phyloP scores from a whole-genome alignment of 2,113 vertebrate genomes.

The Callorhinus ursinus region DNA sequence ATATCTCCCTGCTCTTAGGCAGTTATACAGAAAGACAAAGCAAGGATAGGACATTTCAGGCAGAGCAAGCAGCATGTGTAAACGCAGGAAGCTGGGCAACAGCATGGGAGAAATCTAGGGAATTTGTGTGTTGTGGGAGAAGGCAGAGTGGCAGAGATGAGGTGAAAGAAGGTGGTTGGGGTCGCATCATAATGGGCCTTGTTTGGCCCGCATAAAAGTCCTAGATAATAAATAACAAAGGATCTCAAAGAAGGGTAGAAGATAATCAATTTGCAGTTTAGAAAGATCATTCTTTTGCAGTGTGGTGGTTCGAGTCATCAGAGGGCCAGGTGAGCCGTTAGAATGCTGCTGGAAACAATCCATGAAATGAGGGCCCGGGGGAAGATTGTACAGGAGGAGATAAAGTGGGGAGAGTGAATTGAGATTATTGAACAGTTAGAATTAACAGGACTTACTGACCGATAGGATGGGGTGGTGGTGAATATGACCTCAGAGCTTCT shows the following conservation, averaged over 20 bases:
- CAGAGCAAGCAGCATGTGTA: background rate
- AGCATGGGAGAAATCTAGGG: background rate
- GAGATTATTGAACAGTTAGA: background rate
- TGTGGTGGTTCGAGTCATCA: background rate
- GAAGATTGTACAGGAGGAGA: background rate
- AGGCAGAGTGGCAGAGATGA: background rate
- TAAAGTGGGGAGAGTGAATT: background rate
- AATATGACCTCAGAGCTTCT: slow-evolving; percentile 21
- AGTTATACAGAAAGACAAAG: slow-evolving; percentile 2
- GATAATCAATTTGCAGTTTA: background rate
- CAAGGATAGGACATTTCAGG: background rate
- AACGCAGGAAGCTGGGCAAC: background rate
- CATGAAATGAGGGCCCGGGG: background rate
- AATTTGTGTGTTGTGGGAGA: background rate
- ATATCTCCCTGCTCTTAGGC: background rate
- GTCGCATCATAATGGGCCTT: background rate
- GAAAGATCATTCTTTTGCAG: background rate
- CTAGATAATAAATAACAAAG: background rate
- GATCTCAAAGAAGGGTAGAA: background rate
- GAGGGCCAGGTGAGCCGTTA: background rate
- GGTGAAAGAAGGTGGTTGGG: background rate
- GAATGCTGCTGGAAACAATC: background rate
- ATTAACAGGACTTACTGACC: background rate
- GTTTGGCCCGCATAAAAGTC: background rate
- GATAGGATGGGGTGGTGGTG: background rate